These are phyloP conservation scores for Dicrostonyx torquatus DNA, from an alignment of 2,797 vertebrate species.

Conservation along the genomic window DNA sequence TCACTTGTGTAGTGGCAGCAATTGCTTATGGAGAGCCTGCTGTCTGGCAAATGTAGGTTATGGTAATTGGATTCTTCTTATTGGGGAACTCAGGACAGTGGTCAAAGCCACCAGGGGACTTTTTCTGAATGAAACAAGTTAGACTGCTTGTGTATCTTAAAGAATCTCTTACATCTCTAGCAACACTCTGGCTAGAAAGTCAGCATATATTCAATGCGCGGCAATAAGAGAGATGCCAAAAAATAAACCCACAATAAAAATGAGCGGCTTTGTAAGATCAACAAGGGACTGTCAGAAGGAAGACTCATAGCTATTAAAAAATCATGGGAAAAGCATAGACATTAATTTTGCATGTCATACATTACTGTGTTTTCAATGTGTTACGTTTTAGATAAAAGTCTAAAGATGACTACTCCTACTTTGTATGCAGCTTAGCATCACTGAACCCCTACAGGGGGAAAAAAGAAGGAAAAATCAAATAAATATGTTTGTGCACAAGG, in stretches of 20 bases:
- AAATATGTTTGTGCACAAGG: slow-evolving; percentile 77
- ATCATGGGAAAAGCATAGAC: slow-evolving; percentile 71
- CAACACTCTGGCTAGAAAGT: neutral
- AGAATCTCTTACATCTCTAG: neutral
- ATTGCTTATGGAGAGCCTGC: neutral
- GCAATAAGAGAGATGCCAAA: slow-evolving; percentile 52
- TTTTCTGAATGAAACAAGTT: slow-evolving; percentile 21
- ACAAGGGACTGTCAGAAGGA: slow-evolving; percentile 66
- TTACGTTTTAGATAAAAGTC: slow-evolving; percentile 75
- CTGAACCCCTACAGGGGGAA: slow-evolving; percentile 72
- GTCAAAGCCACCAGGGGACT: neutral
- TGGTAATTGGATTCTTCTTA: slow-evolving; percentile 25
- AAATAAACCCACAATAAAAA: slow-evolving; percentile 63
- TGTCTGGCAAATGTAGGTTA: neutral
- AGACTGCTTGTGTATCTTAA: neutral
- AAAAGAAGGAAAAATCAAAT: slow-evolving; percentile 76
- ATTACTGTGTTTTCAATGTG: slow-evolving; percentile 67
- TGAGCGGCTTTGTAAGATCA: slow-evolving; percentile 22
- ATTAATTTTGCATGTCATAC: slow-evolving; percentile 65
- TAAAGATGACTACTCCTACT: slow-evolving; percentile 73
- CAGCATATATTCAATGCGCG: slow-evolving; percentile 5
- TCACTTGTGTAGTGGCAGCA: neutral
- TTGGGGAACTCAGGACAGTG: neutral
- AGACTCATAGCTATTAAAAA: slow-evolving; percentile 64
- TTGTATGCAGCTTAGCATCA: slow-evolving; percentile 54